phyloP scores from a whole-genome alignment of 1,140 invertebrate species.

The Drosophila murphyi region DNA sequence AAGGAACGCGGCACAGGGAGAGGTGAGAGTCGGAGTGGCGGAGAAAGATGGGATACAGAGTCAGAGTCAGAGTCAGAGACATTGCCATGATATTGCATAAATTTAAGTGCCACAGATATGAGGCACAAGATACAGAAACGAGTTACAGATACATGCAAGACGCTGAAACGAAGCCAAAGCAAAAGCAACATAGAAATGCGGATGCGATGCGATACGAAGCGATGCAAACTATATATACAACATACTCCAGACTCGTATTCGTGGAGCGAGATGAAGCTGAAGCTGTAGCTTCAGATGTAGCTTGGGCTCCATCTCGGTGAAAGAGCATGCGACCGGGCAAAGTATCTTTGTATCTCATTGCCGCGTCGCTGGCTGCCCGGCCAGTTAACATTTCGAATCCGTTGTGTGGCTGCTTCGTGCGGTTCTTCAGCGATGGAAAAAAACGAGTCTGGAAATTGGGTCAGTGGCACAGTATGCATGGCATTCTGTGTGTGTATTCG shows the following conservation, averaged over 20 bases:
- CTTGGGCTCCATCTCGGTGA: constrained; percentile 45
- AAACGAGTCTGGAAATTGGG: constrained; percentile 81
- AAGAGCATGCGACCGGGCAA: constrained; percentile 66
- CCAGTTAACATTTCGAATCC: constrained; percentile 73
- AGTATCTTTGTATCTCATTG: constrained; percentile 72
- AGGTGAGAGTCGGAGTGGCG: neutral
- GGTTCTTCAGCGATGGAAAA: constrained; percentile 49
- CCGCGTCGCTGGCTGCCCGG: constrained; percentile 24
- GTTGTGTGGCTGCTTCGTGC: constrained; percentile 55
- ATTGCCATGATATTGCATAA: constrained; percentile 79
- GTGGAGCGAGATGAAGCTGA: constrained; percentile 7
- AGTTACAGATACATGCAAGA: constrained; percentile 72
- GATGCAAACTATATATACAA: constrained; percentile 35
- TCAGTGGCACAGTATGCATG: constrained; percentile 84
- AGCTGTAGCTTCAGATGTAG: constrained; percentile 1
- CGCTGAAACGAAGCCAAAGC: constrained; percentile 56
- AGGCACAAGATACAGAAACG: constrained; percentile 76
- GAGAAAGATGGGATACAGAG: neutral
- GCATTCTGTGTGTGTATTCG: constrained; percentile 64
- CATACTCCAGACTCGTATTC: constrained; percentile 28
- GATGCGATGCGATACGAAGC: constrained; percentile 61
- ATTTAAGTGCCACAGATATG: constrained; percentile 79
- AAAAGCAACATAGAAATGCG: constrained; percentile 73
- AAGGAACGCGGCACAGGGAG: neutral
- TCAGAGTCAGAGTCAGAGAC: constrained; percentile 10